Percentiles rank a stretch among this genome's conserved stretches.
Conservation (phyloP, 2,113 vertebrate genomes). For the Cygnus buccinator region DNA sequence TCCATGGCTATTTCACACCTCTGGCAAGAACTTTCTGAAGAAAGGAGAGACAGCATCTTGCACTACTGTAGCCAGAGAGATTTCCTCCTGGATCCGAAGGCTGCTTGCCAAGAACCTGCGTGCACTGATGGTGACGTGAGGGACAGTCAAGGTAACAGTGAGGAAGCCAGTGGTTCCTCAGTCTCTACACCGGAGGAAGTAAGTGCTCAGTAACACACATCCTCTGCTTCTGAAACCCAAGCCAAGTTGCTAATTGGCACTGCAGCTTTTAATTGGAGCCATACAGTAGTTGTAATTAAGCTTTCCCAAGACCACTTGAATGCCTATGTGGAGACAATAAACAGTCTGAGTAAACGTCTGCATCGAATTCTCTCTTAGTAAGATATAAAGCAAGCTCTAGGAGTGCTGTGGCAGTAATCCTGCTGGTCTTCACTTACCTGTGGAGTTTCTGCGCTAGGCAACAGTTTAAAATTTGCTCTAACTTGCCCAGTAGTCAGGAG, state of each 20-base stretch:
- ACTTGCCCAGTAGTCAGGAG: not conserved
- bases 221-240: not conserved
- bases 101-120: slow-evolving; percentile 1
- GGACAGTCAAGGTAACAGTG: slow-evolving; percentile 76
- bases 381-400: not conserved
- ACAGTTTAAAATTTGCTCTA: not conserved
- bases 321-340: not conserved
- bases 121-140: slow-evolving; percentile 46
- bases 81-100: slow-evolving; percentile 6
- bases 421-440: not conserved
- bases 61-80: slow-evolving; percentile 68
- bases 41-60: slow-evolving; percentile 70
- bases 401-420: not conserved
- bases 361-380: not conserved
- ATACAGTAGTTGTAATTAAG: not conserved
- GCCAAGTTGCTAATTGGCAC: not conserved
- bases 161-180: slow-evolving; percentile 76
- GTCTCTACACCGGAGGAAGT: slow-evolving; percentile 81
- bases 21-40: slow-evolving; percentile 82
- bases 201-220: slow-evolving; percentile 9
- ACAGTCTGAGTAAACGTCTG: not conserved
- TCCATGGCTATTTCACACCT: slow-evolving; percentile 83
- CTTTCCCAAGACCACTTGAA: not conserved
- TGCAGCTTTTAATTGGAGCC: not conserved
- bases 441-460: not conserved